Base-by-base conservation (phyloP, 2,797 vertebrate species). In the Coluber constrictor region DNA sequence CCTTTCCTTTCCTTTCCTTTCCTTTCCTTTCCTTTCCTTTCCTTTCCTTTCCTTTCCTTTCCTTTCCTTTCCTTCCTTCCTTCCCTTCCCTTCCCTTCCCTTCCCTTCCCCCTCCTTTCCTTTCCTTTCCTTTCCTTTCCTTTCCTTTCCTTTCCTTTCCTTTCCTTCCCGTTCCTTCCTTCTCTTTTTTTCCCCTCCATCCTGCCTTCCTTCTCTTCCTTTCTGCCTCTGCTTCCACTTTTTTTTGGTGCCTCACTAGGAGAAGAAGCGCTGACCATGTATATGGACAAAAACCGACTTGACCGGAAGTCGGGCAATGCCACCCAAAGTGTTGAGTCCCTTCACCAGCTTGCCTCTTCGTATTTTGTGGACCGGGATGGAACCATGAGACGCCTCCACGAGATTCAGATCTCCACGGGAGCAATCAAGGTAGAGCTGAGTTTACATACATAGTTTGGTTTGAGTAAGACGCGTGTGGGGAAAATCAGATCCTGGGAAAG, bases 351-450 rank as follows among this genome's bases (percentile, higher is more conserved):
- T 43, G 99, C 99, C 43, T 99, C 99, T 7, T 99, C 99, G 92
- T 99, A 99, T 97, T 99, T 99, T 95, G 99, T 99, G 4, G 99
- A 99, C 97, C 99, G 99, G 0, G 99, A 99, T 90, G 99, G 99
- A 95, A 99, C 99, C 93, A 99, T 99, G 99, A 98, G 98, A 97
- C 99, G 99, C 97, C 98, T 99, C 95, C 99, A 99, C 1, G 99
- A 99, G 97, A 99, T 99, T 97, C 99, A 99, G 97, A 99, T 99
- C 97, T 99, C 99, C 94, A 99, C 99, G 29, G 99, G 99, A 96
- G 99, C 99, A 94, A 99, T 99, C 97, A 99, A 99, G 99, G 99
- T 99, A 97, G 15, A 16, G 5, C 7, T 13, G 32, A 15, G 15
- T 6, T 86, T 63, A 25, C 23, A 4, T 55, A 20, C 18, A 23